Evolutionary conservation across 2,888 invertebrate genomes (phyloP).

Genomic region (Cataglyphis albicans): DNA sequence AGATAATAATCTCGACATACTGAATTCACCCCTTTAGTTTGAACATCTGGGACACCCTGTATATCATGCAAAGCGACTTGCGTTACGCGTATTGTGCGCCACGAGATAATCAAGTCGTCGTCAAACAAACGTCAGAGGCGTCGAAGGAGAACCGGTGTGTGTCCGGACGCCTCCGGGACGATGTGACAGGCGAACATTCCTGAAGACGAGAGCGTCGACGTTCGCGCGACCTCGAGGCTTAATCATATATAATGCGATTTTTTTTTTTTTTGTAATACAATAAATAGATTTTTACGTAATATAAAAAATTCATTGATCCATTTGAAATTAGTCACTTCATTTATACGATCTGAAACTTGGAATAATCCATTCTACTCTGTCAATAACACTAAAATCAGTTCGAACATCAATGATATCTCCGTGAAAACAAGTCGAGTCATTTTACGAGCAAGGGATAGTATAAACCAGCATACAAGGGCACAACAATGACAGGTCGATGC

Average conservation of each 20-base stretch:
- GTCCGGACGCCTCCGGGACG: neutral
- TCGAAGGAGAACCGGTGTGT: slow-evolving; percentile 45
- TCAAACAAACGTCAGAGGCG: slow-evolving; percentile 60
- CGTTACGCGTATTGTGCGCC: slow-evolving; percentile 29
- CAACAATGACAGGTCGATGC: neutral
- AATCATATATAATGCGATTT: neutral
- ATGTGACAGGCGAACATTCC: slow-evolving; percentile 45
- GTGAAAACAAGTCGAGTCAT: neutral
- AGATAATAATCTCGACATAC: too few species aligned
- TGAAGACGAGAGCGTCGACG: neutral
- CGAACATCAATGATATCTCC: neutral
- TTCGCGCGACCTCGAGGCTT: slow-evolving; percentile 1
- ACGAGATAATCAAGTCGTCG: slow-evolving; percentile 52
- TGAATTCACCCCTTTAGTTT: too few species aligned
- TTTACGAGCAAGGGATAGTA: neutral
- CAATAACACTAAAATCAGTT: neutral
- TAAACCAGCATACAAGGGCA: neutral
- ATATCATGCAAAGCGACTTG: slow-evolving; percentile 60
- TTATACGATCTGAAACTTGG: neutral
- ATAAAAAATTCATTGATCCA: neutral
- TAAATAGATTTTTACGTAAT: neutral
- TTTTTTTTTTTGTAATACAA: too few species aligned
- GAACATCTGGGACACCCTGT: too few species aligned
- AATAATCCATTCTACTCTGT: neutral
- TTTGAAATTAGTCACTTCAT: neutral